These are phyloP conservation scores for Polypterus bichir DNA, from an alignment of 2,113 vertebrate genomes.

Conservation along the genomic window DNA sequence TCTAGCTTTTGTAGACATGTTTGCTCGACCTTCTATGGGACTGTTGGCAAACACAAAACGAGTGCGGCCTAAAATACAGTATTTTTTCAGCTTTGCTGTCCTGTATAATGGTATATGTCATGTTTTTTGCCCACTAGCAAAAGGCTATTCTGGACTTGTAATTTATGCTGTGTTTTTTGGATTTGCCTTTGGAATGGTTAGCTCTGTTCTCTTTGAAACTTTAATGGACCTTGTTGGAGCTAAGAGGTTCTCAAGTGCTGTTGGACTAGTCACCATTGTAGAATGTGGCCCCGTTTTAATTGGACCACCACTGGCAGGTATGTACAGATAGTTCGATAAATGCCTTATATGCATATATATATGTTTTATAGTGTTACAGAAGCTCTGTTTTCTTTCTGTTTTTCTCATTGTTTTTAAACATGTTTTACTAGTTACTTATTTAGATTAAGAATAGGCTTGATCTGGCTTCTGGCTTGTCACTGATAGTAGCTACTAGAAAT, in stretches of 20 bases:
- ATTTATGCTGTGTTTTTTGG: constrained; percentile 85
- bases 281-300: constrained; percentile 87
- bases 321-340: constrained; percentile 2
- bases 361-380: no score
- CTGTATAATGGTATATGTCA: constrained; percentile 86
- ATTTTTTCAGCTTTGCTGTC: constrained; percentile 85
- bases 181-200: constrained; percentile 92
- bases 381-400: no score
- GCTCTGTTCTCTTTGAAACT: constrained; percentile 85
- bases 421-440: no score
- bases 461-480: no score
- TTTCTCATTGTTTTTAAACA: no score
- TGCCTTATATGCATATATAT: no score
- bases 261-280: constrained; percentile 85
- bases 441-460: no score
- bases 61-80: constrained; percentile 81
- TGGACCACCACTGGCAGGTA: constrained; percentile 91
- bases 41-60: constrained; percentile 75
- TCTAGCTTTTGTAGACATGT: constrained; percentile 91
- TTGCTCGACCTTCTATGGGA: constrained; percentile 79
- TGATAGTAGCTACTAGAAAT: no score
- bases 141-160: constrained; percentile 69
- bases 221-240: constrained; percentile 91
- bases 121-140: constrained; percentile 70
- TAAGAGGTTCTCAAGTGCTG: constrained; percentile 82